Conservation (phyloP, 2,888 invertebrate species). For the Piscicola geometra region DNA sequence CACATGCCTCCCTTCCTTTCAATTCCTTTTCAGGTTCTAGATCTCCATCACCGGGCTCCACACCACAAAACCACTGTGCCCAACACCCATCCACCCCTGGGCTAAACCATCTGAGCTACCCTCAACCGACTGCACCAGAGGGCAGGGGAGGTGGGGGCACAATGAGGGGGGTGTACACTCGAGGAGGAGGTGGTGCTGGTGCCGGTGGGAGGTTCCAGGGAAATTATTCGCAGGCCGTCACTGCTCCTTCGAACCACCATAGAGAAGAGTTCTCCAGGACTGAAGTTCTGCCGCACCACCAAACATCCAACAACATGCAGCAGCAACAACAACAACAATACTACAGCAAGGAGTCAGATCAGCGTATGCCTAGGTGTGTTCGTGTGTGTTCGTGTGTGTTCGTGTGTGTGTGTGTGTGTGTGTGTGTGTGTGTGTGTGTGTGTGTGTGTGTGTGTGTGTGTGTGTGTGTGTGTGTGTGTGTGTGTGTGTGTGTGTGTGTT, state of each 20-base stretch:
- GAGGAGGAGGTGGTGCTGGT: not conserved
- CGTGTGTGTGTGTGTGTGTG: too few species aligned
- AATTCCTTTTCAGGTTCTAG: not conserved
- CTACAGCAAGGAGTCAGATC: not conserved
- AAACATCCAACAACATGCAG: too few species aligned
- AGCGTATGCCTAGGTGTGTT: not conserved
- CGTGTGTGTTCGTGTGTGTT: too few species aligned
- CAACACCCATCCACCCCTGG: not conserved
- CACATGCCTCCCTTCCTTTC: too few species aligned
- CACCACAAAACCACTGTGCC: not conserved
- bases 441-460: too few species aligned
- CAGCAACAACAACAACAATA: too few species aligned
- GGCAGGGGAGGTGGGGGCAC: not conserved
- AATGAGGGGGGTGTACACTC: too few species aligned
- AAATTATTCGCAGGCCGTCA: slow-evolving; percentile 1
- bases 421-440: too few species aligned
- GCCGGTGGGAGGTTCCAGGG: not conserved
- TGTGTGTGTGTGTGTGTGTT: too few species aligned
- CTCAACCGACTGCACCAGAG: not conserved
- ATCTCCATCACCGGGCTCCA: not conserved
- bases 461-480: too few species aligned
- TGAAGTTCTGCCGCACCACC: not conserved
- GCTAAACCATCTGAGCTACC: not conserved
- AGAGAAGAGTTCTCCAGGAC: not conserved
- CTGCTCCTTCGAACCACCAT: not conserved